phyloP scores from a whole-genome alignment of 2,888 invertebrate species.

The Monoplex corrugatus region DNA sequence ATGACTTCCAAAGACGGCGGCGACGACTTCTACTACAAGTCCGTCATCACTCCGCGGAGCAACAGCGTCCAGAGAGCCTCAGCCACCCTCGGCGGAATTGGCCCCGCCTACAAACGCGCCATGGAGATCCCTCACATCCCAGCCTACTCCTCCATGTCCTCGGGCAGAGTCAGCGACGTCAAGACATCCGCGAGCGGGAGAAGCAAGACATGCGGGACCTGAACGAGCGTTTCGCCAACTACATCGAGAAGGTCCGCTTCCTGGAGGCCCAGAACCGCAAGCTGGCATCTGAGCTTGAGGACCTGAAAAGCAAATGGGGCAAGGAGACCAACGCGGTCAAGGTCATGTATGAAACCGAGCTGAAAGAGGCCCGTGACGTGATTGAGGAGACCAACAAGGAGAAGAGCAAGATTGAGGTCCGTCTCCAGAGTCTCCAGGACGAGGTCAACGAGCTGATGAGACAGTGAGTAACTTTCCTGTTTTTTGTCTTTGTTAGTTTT shows the following conservation, averaged over 20 bases:
- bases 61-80: slow-evolving; percentile 65
- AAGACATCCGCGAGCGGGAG: slow-evolving; percentile 82
- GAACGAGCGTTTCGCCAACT: slow-evolving; percentile 83
- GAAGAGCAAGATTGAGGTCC: slow-evolving; percentile 83
- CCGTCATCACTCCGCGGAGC: slow-evolving; percentile 65
- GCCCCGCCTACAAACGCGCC: slow-evolving; percentile 59
- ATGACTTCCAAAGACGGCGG: slow-evolving; percentile 64
- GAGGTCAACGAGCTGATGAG: slow-evolving; percentile 80
- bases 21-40: slow-evolving; percentile 65
- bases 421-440: slow-evolving; percentile 81
- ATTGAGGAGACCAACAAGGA: slow-evolving; percentile 83
- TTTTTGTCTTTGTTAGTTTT: background rate
- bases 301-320: slow-evolving; percentile 77
- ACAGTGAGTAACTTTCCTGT: slow-evolving; percentile 69
- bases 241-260: slow-evolving; percentile 83
- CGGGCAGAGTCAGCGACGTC: slow-evolving; percentile 80
- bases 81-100: slow-evolving; percentile 54
- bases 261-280: slow-evolving; percentile 82
- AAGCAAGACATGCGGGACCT: slow-evolving; percentile 84
- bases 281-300: slow-evolving; percentile 79
- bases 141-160: slow-evolving; percentile 69
- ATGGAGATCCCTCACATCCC: slow-evolving; percentile 63
- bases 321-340: slow-evolving; percentile 80
- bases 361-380: slow-evolving; percentile 82
- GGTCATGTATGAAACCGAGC: slow-evolving; percentile 82